Evolutionary conservation across 2,113 vertebrate species (phyloP).

Genomic region (Coryphaenoides rupestris): DNA sequence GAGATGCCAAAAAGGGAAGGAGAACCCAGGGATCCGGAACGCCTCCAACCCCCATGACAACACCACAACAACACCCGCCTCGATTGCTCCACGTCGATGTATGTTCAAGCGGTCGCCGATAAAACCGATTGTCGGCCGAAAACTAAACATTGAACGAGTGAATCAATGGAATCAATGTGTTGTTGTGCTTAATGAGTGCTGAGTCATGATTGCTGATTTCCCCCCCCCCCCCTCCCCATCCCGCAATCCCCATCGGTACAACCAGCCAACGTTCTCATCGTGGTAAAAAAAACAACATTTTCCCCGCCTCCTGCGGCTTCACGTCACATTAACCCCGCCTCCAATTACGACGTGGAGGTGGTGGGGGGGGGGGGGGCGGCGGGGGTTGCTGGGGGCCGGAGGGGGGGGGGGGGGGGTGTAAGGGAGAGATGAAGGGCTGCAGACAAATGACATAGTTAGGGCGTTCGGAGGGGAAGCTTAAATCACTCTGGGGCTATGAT

Average conservation of each 20-base stretch:
- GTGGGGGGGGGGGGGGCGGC: not conserved
- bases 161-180: slow-evolving; percentile 36
- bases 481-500: slow-evolving; percentile 32
- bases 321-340: slow-evolving; percentile 34
- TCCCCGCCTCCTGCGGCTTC: slow-evolving; percentile 21
- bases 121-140: too few relatives aligned
- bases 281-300: slow-evolving; percentile 18
- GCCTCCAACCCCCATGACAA: not conserved
- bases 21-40: too few relatives aligned
- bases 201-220: slow-evolving; percentile 10
- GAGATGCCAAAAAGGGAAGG: not conserved
- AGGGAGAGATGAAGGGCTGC: slow-evolving; percentile 36
- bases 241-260: too few relatives aligned
- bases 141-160: not conserved
- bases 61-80: not conserved
- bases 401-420: not conserved
- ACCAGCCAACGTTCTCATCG: slow-evolving; percentile 31
- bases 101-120: too few relatives aligned
- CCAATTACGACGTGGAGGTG: slow-evolving; percentile 28
- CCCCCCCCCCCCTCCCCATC: not conserved
- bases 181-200: slow-evolving; percentile 20
- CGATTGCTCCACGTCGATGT: too few relatives aligned
- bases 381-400: too few relatives aligned
- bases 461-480: slow-evolving; percentile 36
- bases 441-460: slow-evolving; percentile 41